A percentile compares a stretch with the other conserved stretches of the same genome.
phyloP scores from a whole-genome alignment of 2,888 invertebrate genomes.

The Drosophila prolongata region DNA sequence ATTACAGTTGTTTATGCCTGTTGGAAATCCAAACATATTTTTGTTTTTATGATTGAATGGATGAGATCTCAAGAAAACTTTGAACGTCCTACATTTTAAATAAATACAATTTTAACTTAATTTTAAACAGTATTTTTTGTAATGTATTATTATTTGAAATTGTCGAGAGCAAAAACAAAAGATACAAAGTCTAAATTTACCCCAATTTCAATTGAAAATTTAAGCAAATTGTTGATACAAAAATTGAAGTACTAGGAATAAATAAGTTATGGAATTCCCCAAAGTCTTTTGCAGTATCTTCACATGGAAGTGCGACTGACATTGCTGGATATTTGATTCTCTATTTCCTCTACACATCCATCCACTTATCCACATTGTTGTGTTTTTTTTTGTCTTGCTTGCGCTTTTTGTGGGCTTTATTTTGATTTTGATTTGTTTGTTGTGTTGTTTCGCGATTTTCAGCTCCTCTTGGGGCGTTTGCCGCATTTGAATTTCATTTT shows the following conservation, averaged over 20 bases:
- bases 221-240: too few relatives aligned
- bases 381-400: constrained; percentile 28
- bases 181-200: too few relatives aligned
- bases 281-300: not conserved
- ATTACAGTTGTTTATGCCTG: not conserved
- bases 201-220: too few relatives aligned
- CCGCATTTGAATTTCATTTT: constrained; percentile 76
- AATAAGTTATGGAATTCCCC: not conserved
- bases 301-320: constrained; percentile 12
- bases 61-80: too few relatives aligned
- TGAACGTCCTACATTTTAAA: too few relatives aligned
- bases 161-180: too few relatives aligned
- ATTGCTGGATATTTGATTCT: constrained; percentile 1
- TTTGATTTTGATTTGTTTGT: constrained; percentile 49
- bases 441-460: not conserved
- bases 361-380: constrained; percentile 35
- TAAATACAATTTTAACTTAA: too few relatives aligned
- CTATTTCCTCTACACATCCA: constrained; percentile 21
- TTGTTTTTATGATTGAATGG: too few relatives aligned
- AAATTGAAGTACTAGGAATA: too few relatives aligned
- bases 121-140: too few relatives aligned
- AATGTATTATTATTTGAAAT: too few relatives aligned
- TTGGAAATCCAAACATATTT: not conserved
- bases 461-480: constrained; percentile 34
- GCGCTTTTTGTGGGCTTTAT: constrained; percentile 46